A percentile compares a stretch with the other conserved stretches of the same genome.
Evolutionary conservation across 2,113 vertebrate genomes (phyloP).

Genomic region (Epinephelus cyanopodus): DNA sequence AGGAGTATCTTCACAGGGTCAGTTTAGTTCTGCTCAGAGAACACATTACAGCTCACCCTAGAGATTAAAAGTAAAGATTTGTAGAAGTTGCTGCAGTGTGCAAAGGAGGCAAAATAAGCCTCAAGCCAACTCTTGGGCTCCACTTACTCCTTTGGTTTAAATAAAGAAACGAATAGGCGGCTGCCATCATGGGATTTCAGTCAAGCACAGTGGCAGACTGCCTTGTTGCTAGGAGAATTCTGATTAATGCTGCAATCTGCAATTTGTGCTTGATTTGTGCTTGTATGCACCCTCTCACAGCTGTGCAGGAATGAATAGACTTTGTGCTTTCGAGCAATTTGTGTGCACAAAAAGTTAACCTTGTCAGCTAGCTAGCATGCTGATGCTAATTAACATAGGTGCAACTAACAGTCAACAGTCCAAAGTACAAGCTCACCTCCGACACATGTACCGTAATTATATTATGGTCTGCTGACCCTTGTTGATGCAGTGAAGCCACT

Average conservation of each 20-base stretch:
- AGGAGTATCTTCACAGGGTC: constrained; percentile 21
- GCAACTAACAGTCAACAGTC: background rate
- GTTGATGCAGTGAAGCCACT: background rate
- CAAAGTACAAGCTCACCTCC: background rate
- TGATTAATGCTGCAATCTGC: constrained; percentile 64
- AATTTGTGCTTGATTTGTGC: constrained; percentile 69
- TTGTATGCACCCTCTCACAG: constrained; percentile 54
- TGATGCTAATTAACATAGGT: background rate
- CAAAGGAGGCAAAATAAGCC: constrained; percentile 42
- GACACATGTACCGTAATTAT: background rate
- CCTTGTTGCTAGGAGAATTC: constrained; percentile 65
- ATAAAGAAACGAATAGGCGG: constrained; percentile 46
- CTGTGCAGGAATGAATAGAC: constrained; percentile 46
- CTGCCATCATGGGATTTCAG: constrained; percentile 45
- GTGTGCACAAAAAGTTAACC: constrained; percentile 10
- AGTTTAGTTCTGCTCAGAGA: constrained; percentile 36
- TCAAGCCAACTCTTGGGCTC: constrained; percentile 22
- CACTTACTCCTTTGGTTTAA: constrained; percentile 41
- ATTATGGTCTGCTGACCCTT: background rate
- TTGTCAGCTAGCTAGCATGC: constrained; percentile 2
- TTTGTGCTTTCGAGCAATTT: constrained; percentile 4
- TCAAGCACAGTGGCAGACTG: constrained; percentile 49
- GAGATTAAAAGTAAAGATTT: constrained; percentile 43
- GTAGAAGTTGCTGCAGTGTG: constrained; percentile 36
- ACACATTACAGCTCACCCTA: constrained; percentile 2